Percentiles rank a stretch among this genome's conserved stretches.
Evolutionary conservation across 2,113 vertebrate genomes (phyloP).

Genomic region (Sus scrofa): DNA sequence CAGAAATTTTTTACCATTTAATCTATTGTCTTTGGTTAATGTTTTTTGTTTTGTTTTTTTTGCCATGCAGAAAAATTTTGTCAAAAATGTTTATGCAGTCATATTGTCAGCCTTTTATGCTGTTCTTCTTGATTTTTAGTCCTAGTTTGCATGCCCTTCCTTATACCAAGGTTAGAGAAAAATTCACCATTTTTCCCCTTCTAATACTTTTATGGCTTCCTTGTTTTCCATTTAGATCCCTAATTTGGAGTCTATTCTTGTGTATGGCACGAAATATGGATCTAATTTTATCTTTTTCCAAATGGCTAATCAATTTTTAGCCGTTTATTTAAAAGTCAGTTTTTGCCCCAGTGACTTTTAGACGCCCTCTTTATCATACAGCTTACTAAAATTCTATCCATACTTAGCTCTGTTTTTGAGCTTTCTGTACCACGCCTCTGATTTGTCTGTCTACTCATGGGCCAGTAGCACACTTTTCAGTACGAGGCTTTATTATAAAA

Average conservation of each 20-base stretch:
- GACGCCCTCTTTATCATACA: not conserved
- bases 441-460: not conserved
- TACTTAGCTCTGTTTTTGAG: not conserved
- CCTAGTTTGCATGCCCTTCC: not conserved
- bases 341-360: not conserved
- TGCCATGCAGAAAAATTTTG: not conserved
- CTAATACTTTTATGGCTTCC: not conserved
- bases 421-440: not conserved
- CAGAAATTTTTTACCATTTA: constrained; percentile 24
- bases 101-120: not conserved
- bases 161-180: not conserved
- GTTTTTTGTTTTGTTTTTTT: too few relatives aligned
- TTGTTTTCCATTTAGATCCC: not conserved
- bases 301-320: not conserved
- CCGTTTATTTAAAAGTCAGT: not conserved
- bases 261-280: not conserved
- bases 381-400: not conserved
- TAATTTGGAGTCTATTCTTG: not conserved
- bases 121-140: not conserved
- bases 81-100: not conserved
- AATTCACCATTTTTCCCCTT: not conserved
- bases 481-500: not conserved
- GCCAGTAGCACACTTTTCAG: not conserved
- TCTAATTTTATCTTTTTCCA: constrained; percentile 46
- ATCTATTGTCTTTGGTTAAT: not conserved